phyloP scores from a whole-genome alignment of 1,140 invertebrate species.

The Anthonomus grandis region DNA sequence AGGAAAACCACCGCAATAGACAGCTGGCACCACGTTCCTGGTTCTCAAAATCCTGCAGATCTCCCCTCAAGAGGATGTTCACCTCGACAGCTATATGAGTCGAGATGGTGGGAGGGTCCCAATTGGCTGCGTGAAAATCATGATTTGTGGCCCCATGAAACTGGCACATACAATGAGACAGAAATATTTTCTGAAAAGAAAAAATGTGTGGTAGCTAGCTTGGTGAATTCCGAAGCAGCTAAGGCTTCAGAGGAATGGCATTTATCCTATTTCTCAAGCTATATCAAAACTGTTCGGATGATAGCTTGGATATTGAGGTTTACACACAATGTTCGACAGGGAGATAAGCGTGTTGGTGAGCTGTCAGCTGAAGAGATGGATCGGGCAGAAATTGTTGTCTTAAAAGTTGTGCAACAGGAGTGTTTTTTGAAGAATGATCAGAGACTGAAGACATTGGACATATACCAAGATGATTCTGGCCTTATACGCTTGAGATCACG shows the following conservation, averaged over 20 bases:
- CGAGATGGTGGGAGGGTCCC: constrained; percentile 49
- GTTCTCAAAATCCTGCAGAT: constrained; percentile 47
- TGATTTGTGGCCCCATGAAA: neutral
- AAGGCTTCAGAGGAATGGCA: constrained; percentile 7
- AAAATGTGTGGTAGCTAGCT: constrained; percentile 11
- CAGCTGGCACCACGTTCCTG: constrained; percentile 46
- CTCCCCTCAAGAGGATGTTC: constrained; percentile 46
- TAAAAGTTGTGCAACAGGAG: too few species aligned
- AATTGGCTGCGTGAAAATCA: constrained; percentile 23
- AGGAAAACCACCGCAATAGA: constrained; percentile 29
- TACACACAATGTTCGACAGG: too few species aligned
- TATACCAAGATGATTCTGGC: too few species aligned
- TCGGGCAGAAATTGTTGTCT: too few species aligned
- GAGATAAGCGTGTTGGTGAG: too few species aligned
- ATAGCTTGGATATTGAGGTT: constrained; percentile 36
- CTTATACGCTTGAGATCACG: too few species aligned
- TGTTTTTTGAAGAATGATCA: too few species aligned
- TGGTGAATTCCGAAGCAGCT: neutral
- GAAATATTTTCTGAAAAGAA: constrained; percentile 9
- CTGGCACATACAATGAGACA: neutral
- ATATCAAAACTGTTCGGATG: constrained; percentile 35
- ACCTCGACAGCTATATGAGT: constrained; percentile 35
- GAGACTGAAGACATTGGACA: too few species aligned
- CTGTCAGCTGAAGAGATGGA: too few species aligned
- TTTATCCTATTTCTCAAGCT: constrained; percentile 29